Evolutionary conservation across 1,140 invertebrate species (phyloP).

Genomic region (Drosophila repletoides): DNA sequence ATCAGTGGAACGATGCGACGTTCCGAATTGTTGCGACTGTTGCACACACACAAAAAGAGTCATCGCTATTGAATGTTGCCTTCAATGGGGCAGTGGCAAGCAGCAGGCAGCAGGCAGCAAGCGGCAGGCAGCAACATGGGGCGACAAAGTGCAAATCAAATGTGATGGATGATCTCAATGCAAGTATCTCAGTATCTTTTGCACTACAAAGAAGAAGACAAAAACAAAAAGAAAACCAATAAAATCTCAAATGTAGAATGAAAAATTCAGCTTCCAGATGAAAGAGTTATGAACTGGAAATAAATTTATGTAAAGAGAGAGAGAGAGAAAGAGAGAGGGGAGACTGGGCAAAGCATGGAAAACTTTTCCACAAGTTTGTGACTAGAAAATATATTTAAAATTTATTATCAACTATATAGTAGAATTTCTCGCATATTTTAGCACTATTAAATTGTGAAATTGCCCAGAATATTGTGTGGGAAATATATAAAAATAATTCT

Average conservation of each 20-base stretch:
- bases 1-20: slow-evolving; percentile 39
- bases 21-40: not conserved
- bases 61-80: slow-evolving; percentile 34
- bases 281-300: slow-evolving; percentile 1
- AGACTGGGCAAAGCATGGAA: too few relatives aligned
- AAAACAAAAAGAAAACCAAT: slow-evolving; percentile 13
- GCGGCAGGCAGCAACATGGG: too few relatives aligned
- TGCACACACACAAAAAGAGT: slow-evolving; percentile 25
- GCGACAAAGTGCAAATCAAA: slow-evolving; percentile 62
- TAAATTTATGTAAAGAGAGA: too few relatives aligned
- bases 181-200: not conserved
- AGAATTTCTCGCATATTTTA: too few relatives aligned
- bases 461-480: too few relatives aligned
- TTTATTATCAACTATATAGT: too few relatives aligned
- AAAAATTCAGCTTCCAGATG: slow-evolving; percentile 1
- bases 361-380: too few relatives aligned
- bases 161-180: slow-evolving; percentile 58
- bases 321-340: too few relatives aligned
- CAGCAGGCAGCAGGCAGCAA: too few relatives aligned
- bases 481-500: too few relatives aligned
- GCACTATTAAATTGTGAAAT: too few relatives aligned
- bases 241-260: slow-evolving; percentile 12
- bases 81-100: slow-evolving; percentile 47
- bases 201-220: not conserved
- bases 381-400: too few relatives aligned